Percentiles rank a stretch among this genome's conserved stretches.
These are phyloP conservation scores for Lutra lutra DNA, from an alignment of 2,797 vertebrate genomes.

Conservation along the genomic window DNA sequence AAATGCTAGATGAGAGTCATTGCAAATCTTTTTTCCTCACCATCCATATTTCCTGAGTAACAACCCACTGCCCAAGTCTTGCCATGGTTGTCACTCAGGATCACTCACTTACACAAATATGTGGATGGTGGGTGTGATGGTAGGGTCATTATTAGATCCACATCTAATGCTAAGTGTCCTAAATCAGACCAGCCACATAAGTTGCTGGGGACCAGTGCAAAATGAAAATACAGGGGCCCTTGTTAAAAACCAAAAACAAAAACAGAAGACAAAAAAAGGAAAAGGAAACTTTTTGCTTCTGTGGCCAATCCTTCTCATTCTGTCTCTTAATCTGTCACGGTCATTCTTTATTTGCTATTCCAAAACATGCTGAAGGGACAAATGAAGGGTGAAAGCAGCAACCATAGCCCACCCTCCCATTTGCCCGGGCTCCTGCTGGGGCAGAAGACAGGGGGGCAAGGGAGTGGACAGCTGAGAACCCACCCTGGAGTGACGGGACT, in stretches of 20 bases:
- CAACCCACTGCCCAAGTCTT: too few relatives aligned
- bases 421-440: neutral
- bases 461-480: rapidly evolving
- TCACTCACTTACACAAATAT: neutral
- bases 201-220: neutral
- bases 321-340: neutral
- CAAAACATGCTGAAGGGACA: neutral
- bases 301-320: neutral
- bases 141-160: neutral
- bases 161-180: neutral
- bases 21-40: neutral
- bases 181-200: neutral
- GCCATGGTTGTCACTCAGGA: neutral
- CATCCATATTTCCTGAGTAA: too few relatives aligned
- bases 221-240: neutral
- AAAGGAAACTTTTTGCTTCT: neutral
- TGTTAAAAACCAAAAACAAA: neutral
- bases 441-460: too few relatives aligned
- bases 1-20: neutral
- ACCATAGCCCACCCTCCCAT: rapidly evolving
- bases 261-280: too few relatives aligned
- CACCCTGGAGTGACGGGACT: neutral
- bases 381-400: neutral
- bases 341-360: neutral
- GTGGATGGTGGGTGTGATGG: rapidly evolving